These are phyloP conservation scores for Tenthredo notha DNA, from an alignment of 2,888 invertebrate species.

Conservation along the genomic window DNA sequence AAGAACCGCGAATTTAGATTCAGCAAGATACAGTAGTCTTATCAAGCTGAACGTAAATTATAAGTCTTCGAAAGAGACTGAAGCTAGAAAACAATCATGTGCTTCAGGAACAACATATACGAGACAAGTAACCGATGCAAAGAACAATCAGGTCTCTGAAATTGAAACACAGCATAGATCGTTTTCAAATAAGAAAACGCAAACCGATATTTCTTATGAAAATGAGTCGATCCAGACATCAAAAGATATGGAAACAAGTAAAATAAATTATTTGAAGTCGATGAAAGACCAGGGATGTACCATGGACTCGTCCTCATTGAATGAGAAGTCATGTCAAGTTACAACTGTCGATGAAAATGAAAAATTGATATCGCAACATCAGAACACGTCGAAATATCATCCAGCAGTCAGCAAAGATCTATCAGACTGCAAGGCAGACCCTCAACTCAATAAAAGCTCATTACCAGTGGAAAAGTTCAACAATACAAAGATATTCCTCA, in stretches of 20 bases:
- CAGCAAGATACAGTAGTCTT: neutral
- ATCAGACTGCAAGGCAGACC: neutral
- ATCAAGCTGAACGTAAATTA: constrained; percentile 16
- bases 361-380: neutral
- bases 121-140: neutral
- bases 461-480: neutral
- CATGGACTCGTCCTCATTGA: neutral
- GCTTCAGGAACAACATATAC: neutral
- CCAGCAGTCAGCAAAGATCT: neutral
- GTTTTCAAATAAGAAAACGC: neutral
- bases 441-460: neutral
- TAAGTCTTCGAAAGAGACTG: neutral
- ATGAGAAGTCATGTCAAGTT: neutral
- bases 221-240: neutral
- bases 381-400: neutral
- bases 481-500: constrained; percentile 23
- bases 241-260: neutral
- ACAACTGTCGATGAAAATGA: neutral
- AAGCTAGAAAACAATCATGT: neutral
- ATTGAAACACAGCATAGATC: constrained; percentile 15
- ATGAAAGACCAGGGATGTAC: neutral
- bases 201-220: constrained; percentile 15
- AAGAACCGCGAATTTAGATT: neutral
- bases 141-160: neutral
- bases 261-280: neutral